Base-by-base conservation (phyloP, 2,797 vertebrate species). In the Phyllotis vaccarum region DNA sequence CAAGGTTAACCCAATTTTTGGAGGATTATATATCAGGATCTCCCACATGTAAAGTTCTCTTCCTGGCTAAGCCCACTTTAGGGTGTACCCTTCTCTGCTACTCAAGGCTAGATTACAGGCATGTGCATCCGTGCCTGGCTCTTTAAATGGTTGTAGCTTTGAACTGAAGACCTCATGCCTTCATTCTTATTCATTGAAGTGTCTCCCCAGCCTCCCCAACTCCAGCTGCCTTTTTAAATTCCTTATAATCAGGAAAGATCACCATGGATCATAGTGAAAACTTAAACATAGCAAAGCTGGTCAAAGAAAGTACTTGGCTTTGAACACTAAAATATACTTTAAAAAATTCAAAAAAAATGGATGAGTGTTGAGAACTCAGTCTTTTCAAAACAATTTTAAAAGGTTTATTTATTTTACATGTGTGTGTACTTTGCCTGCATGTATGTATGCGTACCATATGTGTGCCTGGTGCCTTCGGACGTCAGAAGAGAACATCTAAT, bases 301-400 rank as follows among this genome's bases (percentile, higher is more conserved):
- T 27, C 54, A 85, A 72, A 90, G 93, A 49, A 89, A 93, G 86
- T n/a, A n/a, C 9, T 74, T 66, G 43, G 79, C 17, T 9, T 74
- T 60, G 49, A 80, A 72, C n/a, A 68, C 40, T 31, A 43, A 90
- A 94, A 22, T 40, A n/a, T 21, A 95, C n/a, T 7, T 22, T 52
- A n/a, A 91, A 52, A 34, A n/a, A 81, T 58, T 93, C 82, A 43
- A 64, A 54, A 82, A 68, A 86, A 83, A 56, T 46, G 37, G 70
- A 72, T 62, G 75, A 92, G 17, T 58, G 17, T 0, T 0, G 27
- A 82, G 52, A 37, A 54, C 1, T 54, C 31, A 22, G 34, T 24
- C 52, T 56, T 52, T 80, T 37, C 78, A 80, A 58, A 58, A 80
- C 78, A 79, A 91, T 56, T 58, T 56, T 8, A n/a, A n/a, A 79